Evolutionary conservation across 2,888 invertebrate genomes (phyloP).

Genomic region (Clostera curtula): DNA sequence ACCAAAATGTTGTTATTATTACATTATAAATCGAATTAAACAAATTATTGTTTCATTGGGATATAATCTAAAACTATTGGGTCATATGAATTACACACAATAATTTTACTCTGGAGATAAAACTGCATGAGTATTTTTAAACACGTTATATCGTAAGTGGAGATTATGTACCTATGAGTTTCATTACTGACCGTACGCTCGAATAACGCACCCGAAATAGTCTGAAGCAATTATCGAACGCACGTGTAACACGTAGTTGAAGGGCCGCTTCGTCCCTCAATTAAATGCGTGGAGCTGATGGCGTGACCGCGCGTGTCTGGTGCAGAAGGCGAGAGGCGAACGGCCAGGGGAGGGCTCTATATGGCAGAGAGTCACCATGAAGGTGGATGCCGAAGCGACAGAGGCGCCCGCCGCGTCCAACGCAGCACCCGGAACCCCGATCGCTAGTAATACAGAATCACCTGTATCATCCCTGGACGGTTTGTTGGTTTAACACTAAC

Average conservation of each 20-base stretch:
- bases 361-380: slow-evolving; percentile 46
- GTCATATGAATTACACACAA: too few species aligned
- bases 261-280: slow-evolving; percentile 14
- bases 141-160: too few species aligned
- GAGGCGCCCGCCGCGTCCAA: slow-evolving; percentile 44
- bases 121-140: too few species aligned
- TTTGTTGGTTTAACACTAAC: slow-evolving; percentile 54
- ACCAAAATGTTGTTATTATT: too few species aligned
- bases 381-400: slow-evolving; percentile 52
- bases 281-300: slow-evolving; percentile 37
- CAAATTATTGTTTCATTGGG: too few species aligned
- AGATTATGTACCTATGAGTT: too few species aligned
- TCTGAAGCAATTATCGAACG: slow-evolving; percentile 2
- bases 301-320: slow-evolving; percentile 51
- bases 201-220: too few species aligned
- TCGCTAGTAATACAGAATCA: slow-evolving; percentile 62
- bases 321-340: slow-evolving; percentile 46
- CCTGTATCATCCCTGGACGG: slow-evolving; percentile 65
- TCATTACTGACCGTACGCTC: too few species aligned
- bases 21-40: too few species aligned
- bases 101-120: too few species aligned
- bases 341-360: slow-evolving; percentile 38
- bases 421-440: slow-evolving; percentile 38
- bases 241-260: slow-evolving; percentile 4
- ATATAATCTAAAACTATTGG: too few species aligned